Percentiles rank a stretch among this genome's conserved stretches.
Conservation (phyloP, 2,888 invertebrate genomes). For the Gisinianus flammeolus region DNA sequence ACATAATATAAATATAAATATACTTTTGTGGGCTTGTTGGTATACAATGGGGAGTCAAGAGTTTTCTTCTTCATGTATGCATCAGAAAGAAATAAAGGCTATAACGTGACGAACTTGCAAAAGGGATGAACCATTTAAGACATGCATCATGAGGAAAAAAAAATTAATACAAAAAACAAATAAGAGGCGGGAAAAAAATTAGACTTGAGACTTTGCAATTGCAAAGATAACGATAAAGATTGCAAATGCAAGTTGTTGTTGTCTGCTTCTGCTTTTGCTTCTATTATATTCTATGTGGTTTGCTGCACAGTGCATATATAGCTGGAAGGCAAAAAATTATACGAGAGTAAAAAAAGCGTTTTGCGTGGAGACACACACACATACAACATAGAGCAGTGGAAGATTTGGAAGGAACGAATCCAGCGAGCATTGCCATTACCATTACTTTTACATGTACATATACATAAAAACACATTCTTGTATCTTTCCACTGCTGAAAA, state of each 20-base stretch:
- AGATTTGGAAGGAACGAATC: neutral
- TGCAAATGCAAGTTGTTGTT: slow-evolving; percentile 21
- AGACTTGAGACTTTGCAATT: slow-evolving; percentile 7
- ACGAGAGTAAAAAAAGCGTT: neutral
- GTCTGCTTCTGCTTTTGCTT: slow-evolving; percentile 9
- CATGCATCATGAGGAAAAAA: neutral
- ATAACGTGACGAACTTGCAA: neutral
- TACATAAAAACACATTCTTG: neutral
- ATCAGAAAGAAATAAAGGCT: too few species aligned
- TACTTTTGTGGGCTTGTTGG: too few species aligned
- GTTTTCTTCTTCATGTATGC: too few species aligned
- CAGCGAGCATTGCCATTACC: neutral
- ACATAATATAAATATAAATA: too few species aligned
- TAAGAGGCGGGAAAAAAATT: neutral
- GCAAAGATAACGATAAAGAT: slow-evolving; percentile 16
- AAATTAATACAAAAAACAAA: neutral
- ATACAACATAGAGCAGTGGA: neutral
- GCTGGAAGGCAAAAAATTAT: neutral
- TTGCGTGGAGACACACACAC: neutral
- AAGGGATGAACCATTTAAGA: neutral
- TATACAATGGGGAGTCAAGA: too few species aligned
- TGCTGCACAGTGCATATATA: neutral
- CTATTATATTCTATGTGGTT: neutral
- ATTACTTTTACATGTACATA: neutral
- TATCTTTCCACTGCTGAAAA: neutral